These are phyloP conservation scores for Eilema depressum DNA, from an alignment of 2,888 invertebrate genomes.

Conservation along the genomic window DNA sequence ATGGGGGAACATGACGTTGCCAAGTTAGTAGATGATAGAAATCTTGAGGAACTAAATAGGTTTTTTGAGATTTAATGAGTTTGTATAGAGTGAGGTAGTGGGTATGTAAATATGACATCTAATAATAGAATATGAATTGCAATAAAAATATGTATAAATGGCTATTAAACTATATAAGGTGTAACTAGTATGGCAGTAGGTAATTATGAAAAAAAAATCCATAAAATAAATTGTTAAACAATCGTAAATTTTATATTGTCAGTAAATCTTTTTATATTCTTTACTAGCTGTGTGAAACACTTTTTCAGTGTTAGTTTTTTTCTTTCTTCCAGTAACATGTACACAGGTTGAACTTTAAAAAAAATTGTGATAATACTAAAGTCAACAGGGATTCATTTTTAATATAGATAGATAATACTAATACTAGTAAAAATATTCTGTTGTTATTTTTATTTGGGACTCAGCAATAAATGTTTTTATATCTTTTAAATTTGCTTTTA, in stretches of 20 bases:
- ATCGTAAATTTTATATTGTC: neutral
- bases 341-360: neutral
- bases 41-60: constrained; percentile 88
- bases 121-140: neutral
- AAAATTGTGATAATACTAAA: neutral
- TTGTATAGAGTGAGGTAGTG: neutral
- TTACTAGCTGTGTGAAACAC: neutral
- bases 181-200: neutral
- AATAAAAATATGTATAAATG: neutral
- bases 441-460: constrained; percentile 6
- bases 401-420: neutral
- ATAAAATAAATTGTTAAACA: neutral
- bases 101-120: constrained; percentile 27
- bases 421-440: neutral
- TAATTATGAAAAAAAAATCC: neutral
- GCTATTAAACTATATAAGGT: neutral
- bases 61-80: constrained; percentile 73
- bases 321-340: too few relatives aligned
- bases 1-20: constrained; percentile 91
- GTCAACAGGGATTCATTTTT: neutral
- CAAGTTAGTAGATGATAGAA: constrained; percentile 87
- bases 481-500: constrained; percentile 37
- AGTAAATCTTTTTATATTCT: neutral
- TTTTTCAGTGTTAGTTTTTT: too few relatives aligned
- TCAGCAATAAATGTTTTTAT: constrained; percentile 44